A percentile compares a stretch with the other conserved stretches of the same genome.
phyloP scores from a whole-genome alignment of 2,113 vertebrate species.

The Hemibagrus wyckioides region DNA sequence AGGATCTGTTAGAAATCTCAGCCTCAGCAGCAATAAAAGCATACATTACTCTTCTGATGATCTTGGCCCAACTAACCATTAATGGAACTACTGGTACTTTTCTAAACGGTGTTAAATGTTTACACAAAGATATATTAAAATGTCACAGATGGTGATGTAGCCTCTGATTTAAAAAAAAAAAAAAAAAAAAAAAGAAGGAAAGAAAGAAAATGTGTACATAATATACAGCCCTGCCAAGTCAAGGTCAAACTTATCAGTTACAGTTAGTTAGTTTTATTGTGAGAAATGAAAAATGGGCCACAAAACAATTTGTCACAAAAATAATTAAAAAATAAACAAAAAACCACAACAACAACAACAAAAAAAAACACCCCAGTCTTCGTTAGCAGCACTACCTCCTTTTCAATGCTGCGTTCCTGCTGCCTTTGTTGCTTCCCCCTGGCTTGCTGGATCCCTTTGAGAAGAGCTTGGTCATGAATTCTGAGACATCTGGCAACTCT shows the following conservation, averaged over 20 bases:
- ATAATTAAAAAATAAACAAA: not conserved
- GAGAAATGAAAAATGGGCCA: slow-evolving; percentile 43
- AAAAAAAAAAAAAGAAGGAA: not conserved
- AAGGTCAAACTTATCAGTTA: slow-evolving; percentile 19
- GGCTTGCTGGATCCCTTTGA: slow-evolving; percentile 95
- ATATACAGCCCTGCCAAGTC: slow-evolving; percentile 32
- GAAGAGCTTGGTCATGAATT: slow-evolving; percentile 99
- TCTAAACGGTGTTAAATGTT: slow-evolving; percentile 15
- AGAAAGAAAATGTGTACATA: not conserved
- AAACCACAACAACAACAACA: not conserved
- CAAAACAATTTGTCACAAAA: slow-evolving; percentile 61
- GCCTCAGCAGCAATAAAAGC: slow-evolving; percentile 68
- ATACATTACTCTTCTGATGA: slow-evolving; percentile 52
- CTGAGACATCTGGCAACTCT: slow-evolving; percentile 95
- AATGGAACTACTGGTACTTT: slow-evolving; percentile 15
- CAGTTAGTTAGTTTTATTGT: slow-evolving; percentile 29
- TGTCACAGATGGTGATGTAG: not conserved
- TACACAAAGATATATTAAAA: slow-evolving; percentile 20
- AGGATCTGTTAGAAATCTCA: slow-evolving; percentile 46
- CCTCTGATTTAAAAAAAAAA: not conserved
- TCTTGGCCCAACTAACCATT: slow-evolving; percentile 17
- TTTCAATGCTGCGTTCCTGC: slow-evolving; percentile 86
- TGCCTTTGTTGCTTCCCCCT: slow-evolving; percentile 85
- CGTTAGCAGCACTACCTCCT: slow-evolving; percentile 85
- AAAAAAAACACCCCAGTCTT: not conserved